Percentiles rank a stretch among this genome's conserved stretches.
Evolutionary conservation across 2,888 invertebrate species (phyloP).

Genomic region (Tipula confusa): DNA sequence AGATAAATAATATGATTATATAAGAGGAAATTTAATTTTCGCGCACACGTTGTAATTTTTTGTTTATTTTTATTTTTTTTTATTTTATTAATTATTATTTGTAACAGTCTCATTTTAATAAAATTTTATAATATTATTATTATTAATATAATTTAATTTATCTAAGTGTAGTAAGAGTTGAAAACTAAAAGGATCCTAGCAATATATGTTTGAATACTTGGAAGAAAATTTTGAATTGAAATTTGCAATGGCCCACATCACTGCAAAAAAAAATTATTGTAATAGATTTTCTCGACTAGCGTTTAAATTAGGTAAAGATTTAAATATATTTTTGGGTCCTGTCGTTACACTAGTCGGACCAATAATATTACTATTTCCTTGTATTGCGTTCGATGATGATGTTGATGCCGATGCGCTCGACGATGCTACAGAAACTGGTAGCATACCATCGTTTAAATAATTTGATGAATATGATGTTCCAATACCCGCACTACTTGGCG

Average conservation of each 20-base stretch:
- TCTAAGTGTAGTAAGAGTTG: not conserved
- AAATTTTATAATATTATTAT: not conserved
- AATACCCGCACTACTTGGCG: not conserved
- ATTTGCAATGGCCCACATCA: not conserved
- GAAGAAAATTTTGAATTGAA: not conserved
- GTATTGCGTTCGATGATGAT: not conserved
- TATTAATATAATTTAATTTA: not conserved
- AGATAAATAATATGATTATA: not conserved
- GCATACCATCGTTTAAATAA: not conserved
- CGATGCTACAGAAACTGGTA: not conserved
- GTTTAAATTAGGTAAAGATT: slow-evolving; percentile 67
- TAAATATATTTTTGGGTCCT: slow-evolving; percentile 47
- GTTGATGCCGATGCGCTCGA: not conserved
- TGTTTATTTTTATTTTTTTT: too few species aligned
- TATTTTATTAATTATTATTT: slow-evolving; percentile 4
- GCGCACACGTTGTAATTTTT: not conserved
- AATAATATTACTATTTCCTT: not conserved
- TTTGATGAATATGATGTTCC: not conserved
- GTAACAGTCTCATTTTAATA: slow-evolving; percentile 7
- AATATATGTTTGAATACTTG: not conserved
- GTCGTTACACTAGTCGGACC: not conserved
- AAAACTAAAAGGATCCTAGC: not conserved
- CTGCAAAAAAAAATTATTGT: slow-evolving; percentile 43
- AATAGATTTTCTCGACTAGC: slow-evolving; percentile 63
- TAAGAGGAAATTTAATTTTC: not conserved